These are phyloP conservation scores for Cervus canadensis DNA, from an alignment of 2,113 vertebrate genomes.

Conservation along the genomic window DNA sequence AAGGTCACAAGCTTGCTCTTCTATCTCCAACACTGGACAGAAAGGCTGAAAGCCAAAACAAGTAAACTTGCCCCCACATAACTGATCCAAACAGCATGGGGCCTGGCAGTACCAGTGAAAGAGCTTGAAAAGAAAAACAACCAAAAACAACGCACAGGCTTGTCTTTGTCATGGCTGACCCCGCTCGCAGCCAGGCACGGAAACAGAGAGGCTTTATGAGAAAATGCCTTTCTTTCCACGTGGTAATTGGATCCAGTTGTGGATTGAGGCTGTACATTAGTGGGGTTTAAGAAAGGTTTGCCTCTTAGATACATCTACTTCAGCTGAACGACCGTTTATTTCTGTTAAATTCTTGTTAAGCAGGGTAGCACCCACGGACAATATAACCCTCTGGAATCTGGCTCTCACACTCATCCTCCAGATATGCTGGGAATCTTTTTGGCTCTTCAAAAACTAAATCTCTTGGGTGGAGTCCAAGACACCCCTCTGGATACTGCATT, in stretches of 20 bases:
- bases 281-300: constrained; percentile 7
- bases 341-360: neutral
- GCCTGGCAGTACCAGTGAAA: constrained; percentile 58
- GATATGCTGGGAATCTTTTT: neutral
- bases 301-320: neutral
- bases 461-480: neutral
- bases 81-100: constrained; percentile 42
- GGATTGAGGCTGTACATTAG: constrained; percentile 3
- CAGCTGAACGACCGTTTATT: neutral
- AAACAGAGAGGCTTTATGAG: constrained; percentile 49
- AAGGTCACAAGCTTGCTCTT: neutral
- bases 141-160: constrained; percentile 51
- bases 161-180: constrained; percentile 53
- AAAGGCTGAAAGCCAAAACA: constrained; percentile 13
- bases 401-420: neutral
- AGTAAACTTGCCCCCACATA: neutral
- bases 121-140: constrained; percentile 51
- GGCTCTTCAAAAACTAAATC: neutral
- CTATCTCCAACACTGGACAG: neutral
- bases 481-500: neutral
- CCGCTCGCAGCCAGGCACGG: constrained; percentile 16
- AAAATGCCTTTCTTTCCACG: constrained; percentile 61
- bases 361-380: neutral
- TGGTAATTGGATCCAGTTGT: constrained; percentile 59
- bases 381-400: neutral